Evolutionary conservation across 1,140 invertebrate genomes (phyloP), one percentile per base, ranked within the genome.

Genomic region (Drosophila sturtevanti): DNA sequence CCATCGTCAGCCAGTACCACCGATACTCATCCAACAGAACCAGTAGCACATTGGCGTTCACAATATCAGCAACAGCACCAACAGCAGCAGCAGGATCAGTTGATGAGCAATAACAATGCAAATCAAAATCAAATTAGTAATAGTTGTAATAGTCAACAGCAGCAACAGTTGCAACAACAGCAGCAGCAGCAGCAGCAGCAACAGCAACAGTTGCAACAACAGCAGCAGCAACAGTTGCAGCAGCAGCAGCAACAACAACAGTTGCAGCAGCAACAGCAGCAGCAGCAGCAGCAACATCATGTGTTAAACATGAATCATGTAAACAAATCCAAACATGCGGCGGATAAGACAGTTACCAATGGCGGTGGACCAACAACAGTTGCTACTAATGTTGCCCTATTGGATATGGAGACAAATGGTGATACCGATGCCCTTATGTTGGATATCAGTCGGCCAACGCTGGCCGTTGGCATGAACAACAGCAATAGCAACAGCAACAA

Each of bases 11-110:
- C 44, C 35, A 27, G 18, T 38, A 64, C 34, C 2, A n/a, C 70
- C 24, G 81, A 85, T 22, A 31, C 79, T 5, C 74, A 81, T 66
- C 38, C 22, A 12, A 9, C 60, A 6, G 81, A 77, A 27, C 52
- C 52, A 2, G 51, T 79, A 16, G 48, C 67, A 34, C 61, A 74
- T 48, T 87, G 81, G 82, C 72, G 69, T 22, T 58, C 74, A 22
- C 76, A 82, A 61, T 90, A 87, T 67, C 55, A 68, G 7, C 76
- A 77, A 5, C 74, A 85, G 31, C 72, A 79, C 31, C 73, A 79
- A 18, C 63, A 74, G 31, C 54, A 69, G 16, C 63, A 52, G 35
- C 48, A 77, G 38, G 16, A 68, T n/a, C 68, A 75, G 27, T 62
- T 64, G 21, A 72, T 9, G 31, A 67, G 21, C 58, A 74, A 6